A percentile compares a stretch with the other conserved stretches of the same genome.
Evolutionary conservation across 2,113 vertebrate genomes (phyloP).

Genomic region (Scartelaos histophorus): DNA sequence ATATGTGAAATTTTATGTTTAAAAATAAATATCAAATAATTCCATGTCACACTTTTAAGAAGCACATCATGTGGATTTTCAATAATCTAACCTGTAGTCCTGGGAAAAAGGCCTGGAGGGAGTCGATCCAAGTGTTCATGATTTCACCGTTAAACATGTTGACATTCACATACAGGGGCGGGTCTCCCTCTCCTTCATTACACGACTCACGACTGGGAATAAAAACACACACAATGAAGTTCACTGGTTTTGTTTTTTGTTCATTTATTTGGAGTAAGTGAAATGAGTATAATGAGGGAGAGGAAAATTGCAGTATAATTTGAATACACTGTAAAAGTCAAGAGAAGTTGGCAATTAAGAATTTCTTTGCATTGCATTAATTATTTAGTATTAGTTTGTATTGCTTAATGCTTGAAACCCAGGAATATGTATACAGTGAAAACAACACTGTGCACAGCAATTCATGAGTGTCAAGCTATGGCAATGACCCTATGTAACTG

Average conservation of each 20-base stretch:
- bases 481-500: too few species aligned
- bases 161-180: constrained; percentile 95
- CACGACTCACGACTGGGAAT: constrained; percentile 87
- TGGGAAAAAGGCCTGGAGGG: constrained; percentile 98
- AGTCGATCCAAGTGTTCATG: constrained; percentile 99
- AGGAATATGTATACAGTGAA: not conserved
- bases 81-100: constrained; percentile 86
- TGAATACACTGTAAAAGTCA: not conserved
- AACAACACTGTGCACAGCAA: too few species aligned
- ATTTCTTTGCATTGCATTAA: not conserved
- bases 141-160: constrained; percentile 98
- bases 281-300: not conserved
- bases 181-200: constrained; percentile 96
- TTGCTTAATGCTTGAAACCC: too few species aligned
- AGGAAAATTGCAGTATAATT: not conserved
- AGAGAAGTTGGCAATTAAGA: not conserved
- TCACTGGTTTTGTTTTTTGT: not conserved
- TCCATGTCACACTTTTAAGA: not conserved
- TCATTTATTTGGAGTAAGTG: not conserved
- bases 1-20: not conserved
- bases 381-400: too few species aligned
- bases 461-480: too few species aligned
- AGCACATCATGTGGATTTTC: not conserved
- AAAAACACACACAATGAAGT: not conserved
- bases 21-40: not conserved